These are phyloP conservation scores for Drosophila peninsularis DNA, from an alignment of 2,888 invertebrate genomes.

Conservation along the genomic window DNA sequence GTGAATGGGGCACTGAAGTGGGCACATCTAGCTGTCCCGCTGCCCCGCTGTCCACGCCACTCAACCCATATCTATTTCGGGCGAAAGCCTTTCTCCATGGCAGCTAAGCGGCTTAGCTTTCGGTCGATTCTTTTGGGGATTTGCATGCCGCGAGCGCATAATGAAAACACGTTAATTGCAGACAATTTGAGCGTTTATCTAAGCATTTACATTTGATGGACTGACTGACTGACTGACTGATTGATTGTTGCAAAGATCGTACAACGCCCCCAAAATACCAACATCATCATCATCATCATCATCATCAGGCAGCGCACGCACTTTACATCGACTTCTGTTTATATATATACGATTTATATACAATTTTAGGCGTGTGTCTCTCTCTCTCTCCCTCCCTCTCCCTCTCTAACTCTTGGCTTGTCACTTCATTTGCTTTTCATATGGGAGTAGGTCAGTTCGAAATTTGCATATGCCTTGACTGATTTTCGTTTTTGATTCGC, in stretches of 20 bases:
- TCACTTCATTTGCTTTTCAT: slow-evolving; percentile 71
- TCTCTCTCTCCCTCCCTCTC: not conserved
- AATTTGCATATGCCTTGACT: slow-evolving; percentile 79
- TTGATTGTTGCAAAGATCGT: slow-evolving; percentile 55
- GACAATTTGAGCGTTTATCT: slow-evolving; percentile 47
- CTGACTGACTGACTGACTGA: slow-evolving; percentile 58
- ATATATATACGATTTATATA: slow-evolving; percentile 33
- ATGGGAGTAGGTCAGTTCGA: slow-evolving; percentile 81
- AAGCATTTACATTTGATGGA: slow-evolving; percentile 8
- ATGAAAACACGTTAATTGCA: slow-evolving; percentile 72
- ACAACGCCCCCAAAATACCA: slow-evolving; percentile 59
- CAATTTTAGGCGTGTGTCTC: slow-evolving; percentile 32
- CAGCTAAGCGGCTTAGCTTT: slow-evolving; percentile 48
- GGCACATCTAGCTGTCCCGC: slow-evolving; percentile 26
- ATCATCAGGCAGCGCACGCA: slow-evolving; percentile 40
- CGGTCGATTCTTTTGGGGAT: slow-evolving; percentile 8
- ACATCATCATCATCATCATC: slow-evolving; percentile 27
- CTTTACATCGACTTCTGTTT: slow-evolving; percentile 50
- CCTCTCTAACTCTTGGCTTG: slow-evolving; percentile 34
- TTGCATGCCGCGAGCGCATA: slow-evolving; percentile 30
- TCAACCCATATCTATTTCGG: slow-evolving; percentile 51
- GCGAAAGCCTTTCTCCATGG: slow-evolving; percentile 52
- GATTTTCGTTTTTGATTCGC: slow-evolving; percentile 46
- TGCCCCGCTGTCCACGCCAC: slow-evolving; percentile 35
- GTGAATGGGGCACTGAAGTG: slow-evolving; percentile 20